These are phyloP conservation scores for Corticium candelabrum DNA, from an alignment of 37 sponge, comb jelly and placozoan species.

Conservation along the genomic window DNA sequence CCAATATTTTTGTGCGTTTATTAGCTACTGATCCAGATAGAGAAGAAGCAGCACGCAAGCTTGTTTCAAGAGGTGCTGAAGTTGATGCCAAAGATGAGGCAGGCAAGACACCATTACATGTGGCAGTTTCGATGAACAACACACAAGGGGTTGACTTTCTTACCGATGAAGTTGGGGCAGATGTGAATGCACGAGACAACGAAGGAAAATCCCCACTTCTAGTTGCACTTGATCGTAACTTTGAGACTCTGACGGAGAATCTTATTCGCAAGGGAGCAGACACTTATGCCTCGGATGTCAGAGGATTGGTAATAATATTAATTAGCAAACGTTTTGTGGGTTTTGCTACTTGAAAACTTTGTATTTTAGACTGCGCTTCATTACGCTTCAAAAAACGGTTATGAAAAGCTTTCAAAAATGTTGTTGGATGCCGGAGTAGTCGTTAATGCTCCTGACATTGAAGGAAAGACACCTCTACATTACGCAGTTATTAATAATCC, in stretches of 20 bases:
- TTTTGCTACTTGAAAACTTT: background rate
- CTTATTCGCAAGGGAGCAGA: background rate
- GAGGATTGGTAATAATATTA: background rate
- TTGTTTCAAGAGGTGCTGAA: conserved; percentile 30
- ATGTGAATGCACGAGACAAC: background rate
- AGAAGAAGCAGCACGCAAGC: background rate
- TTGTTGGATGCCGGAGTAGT: background rate
- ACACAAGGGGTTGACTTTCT: conserved; percentile 21
- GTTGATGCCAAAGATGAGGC: conserved; percentile 29
- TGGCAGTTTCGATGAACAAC: conserved; percentile 34
- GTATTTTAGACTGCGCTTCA: background rate
- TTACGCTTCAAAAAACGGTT: background rate
- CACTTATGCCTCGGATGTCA: background rate
- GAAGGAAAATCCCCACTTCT: background rate
- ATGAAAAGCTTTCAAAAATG: background rate
- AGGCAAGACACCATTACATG: conserved; percentile 52
- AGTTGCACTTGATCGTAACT: background rate
- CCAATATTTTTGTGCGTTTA: too few species aligned
- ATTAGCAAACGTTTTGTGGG: too few species aligned
- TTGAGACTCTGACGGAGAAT: background rate
- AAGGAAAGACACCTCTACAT: background rate
- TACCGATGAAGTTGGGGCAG: conserved; percentile 2
- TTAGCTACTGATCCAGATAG: background rate
- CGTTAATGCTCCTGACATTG: background rate
- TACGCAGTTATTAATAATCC: background rate